phyloP scores from a whole-genome alignment of 2,888 invertebrate species.

The Limnephilus rhombicus region DNA sequence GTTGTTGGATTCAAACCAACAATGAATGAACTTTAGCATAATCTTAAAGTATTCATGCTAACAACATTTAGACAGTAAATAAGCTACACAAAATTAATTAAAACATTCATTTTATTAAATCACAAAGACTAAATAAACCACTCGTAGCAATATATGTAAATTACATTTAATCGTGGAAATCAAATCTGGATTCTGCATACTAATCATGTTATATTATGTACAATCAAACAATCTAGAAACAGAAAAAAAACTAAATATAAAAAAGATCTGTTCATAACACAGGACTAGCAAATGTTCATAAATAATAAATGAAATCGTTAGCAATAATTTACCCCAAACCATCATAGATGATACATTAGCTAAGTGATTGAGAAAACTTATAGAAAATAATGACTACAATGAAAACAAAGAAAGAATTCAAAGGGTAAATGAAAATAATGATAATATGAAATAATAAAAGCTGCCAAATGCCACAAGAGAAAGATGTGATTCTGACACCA shows the following conservation, averaged over 20 bases:
- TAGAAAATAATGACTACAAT: not conserved
- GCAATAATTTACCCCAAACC: not conserved
- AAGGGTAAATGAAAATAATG: not conserved
- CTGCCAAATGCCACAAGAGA: constrained; percentile 6
- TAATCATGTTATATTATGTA: not conserved
- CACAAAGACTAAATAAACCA: not conserved
- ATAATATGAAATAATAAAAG: constrained; percentile 2
- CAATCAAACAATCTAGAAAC: not conserved
- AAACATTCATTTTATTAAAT: not conserved
- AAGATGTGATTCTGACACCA: not conserved
- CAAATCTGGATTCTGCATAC: not conserved
- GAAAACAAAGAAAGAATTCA: not conserved
- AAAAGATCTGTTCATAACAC: not conserved
- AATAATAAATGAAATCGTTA: not conserved
- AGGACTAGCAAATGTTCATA: not conserved
- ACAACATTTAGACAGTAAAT: not conserved
- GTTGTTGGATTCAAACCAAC: no score
- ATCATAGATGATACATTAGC: not conserved
- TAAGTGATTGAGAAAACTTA: not conserved
- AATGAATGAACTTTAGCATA: not conserved
- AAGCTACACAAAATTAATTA: not conserved
- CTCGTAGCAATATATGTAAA: not conserved
- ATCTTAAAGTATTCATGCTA: not conserved
- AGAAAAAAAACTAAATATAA: not conserved
- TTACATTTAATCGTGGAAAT: not conserved